Conservation (phyloP, 92 coral and sea anemone genomes). For the Chrysogorgia sp. region DNA sequence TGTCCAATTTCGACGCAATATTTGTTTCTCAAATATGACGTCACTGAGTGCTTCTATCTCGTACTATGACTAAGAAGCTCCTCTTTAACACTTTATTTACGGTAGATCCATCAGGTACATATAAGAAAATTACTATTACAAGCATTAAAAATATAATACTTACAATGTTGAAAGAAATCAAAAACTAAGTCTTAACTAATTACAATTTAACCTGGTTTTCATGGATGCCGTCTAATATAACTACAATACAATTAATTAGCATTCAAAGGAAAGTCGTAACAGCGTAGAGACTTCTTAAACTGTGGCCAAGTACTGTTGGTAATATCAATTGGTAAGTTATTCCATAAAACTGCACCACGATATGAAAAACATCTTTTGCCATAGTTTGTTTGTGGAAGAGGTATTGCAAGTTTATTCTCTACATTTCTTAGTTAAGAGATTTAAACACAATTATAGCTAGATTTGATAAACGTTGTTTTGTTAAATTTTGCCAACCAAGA, state of each 20-base stretch:
- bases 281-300: background rate
- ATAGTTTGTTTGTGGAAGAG: constrained; percentile 3
- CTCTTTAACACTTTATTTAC: too few relatives aligned
- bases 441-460: too few relatives aligned
- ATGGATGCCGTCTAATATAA: constrained; percentile 5
- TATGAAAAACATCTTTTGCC: background rate
- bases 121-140: too few relatives aligned
- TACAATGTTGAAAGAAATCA: background rate
- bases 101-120: too few relatives aligned
- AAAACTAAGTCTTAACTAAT: background rate
- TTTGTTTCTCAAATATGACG: too few relatives aligned
- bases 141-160: too few relatives aligned
- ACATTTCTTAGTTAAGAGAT: background rate
- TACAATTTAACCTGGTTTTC: constrained; percentile 16
- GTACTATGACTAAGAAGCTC: too few relatives aligned
- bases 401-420: constrained; percentile 12
- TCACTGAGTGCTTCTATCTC: too few relatives aligned
- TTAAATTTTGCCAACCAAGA: too few relatives aligned
- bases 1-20: too few relatives aligned
- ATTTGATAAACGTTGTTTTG: too few relatives aligned
- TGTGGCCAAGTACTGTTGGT: background rate
- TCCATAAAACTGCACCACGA: constrained; percentile 13
- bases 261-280: background rate
- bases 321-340: background rate
- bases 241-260: too few relatives aligned